A percentile compares a stretch with the other conserved stretches of the same genome.
These are phyloP conservation scores for Onychomys leucogaster DNA, from an alignment of 2,797 vertebrate species.

Conservation along the genomic window DNA sequence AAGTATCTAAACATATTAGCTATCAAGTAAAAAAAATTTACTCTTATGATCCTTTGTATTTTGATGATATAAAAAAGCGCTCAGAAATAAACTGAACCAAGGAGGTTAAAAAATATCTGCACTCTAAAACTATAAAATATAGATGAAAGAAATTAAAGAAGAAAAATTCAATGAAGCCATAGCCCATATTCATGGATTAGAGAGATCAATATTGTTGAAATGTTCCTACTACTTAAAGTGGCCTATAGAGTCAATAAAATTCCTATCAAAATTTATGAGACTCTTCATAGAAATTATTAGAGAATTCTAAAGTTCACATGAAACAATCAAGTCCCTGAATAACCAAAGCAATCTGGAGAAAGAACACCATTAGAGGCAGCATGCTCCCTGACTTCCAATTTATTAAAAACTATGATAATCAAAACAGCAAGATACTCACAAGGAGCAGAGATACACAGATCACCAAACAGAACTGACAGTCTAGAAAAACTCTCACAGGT, in stretches of 20 bases:
- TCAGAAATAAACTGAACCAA: not conserved
- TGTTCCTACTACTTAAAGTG: not conserved
- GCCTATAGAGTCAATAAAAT: not conserved
- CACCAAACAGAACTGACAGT: not conserved
- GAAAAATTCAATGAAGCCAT: not conserved
- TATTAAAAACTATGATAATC: not conserved
- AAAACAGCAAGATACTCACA: not conserved
- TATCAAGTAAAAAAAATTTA: slow-evolving; percentile 50
- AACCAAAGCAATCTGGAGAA: not conserved
- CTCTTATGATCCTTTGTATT: not conserved
- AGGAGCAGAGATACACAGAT: not conserved
- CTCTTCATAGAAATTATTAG: not conserved
- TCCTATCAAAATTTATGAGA: not conserved
- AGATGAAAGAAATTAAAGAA: not conserved
- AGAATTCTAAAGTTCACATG: not conserved
- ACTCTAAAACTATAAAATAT: not conserved
- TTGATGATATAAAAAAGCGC: not conserved
- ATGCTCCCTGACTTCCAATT: not conserved
- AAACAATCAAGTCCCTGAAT: not conserved
- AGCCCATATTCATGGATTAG: not conserved
- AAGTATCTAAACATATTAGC: slow-evolving; percentile 13
- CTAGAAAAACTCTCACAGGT: not conserved
- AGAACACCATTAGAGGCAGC: not conserved
- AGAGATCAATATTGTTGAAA: not conserved
- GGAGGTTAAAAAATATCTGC: not conserved